Percentiles rank a stretch among this genome's conserved stretches.
These are phyloP conservation scores for Epinephelus cyanopodus DNA, from an alignment of 2,113 vertebrate genomes.

Conservation along the genomic window DNA sequence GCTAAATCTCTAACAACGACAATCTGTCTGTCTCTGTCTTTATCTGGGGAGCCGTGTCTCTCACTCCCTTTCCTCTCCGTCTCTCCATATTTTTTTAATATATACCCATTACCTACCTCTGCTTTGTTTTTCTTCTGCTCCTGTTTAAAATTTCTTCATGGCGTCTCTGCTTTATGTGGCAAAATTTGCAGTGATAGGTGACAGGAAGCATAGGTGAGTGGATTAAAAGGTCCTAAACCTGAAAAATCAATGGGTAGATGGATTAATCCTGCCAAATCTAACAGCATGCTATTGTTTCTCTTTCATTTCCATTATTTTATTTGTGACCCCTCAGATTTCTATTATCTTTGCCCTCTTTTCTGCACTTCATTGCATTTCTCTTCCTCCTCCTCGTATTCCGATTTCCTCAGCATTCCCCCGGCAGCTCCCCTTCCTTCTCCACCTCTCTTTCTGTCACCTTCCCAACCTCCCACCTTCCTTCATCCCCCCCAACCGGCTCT, in stretches of 20 bases:
- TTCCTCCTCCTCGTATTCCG: not conserved
- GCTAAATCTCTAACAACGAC: slow-evolving; percentile 79
- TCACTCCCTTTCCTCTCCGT: slow-evolving; percentile 28
- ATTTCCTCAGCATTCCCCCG: slow-evolving; percentile 30
- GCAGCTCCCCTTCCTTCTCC: not conserved
- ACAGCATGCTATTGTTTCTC: not conserved
- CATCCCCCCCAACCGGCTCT: slow-evolving; percentile 13
- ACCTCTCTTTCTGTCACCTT: slow-evolving; percentile 38
- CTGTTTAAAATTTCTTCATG: slow-evolving; percentile 3
- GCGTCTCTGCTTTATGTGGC: slow-evolving; percentile 33
- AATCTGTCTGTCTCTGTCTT: slow-evolving; percentile 64
- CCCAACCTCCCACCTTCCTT: slow-evolving; percentile 19
- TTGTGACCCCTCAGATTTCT: slow-evolving; percentile 30
- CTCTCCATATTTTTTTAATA: not conserved
- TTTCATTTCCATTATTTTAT: slow-evolving; percentile 29
- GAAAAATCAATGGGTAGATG: not conserved
- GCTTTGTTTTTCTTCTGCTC: slow-evolving; percentile 20
- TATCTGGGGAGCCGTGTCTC: slow-evolving; percentile 50
- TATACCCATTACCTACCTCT: not conserved
- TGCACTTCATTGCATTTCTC: slow-evolving; percentile 25
- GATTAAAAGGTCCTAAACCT: slow-evolving; percentile 31
- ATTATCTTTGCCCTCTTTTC: slow-evolving; percentile 31
- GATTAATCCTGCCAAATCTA: slow-evolving; percentile 16
- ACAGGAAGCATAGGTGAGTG: slow-evolving; percentile 14
- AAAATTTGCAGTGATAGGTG: slow-evolving; percentile 31